These are phyloP conservation scores for Manis crassicaudata DNA, from an alignment of 2,797 vertebrate genomes.

Conservation along the genomic window DNA sequence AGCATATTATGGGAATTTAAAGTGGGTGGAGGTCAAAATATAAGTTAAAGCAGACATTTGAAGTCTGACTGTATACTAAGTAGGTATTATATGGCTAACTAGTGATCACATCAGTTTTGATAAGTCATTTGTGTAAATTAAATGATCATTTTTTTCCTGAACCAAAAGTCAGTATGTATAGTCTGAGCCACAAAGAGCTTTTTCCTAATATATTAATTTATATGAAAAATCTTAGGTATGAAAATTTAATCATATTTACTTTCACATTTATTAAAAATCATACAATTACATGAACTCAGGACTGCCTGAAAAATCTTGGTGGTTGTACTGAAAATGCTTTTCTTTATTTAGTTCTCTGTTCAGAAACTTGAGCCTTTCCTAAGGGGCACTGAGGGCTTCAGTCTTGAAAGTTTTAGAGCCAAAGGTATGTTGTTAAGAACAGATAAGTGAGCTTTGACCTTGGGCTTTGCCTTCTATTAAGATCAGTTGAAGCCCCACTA, in stretches of 20 bases:
- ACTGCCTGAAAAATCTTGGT: slow-evolving; percentile 26
- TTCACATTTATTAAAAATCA: slow-evolving; percentile 45
- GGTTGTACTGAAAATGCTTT: slow-evolving; percentile 51
- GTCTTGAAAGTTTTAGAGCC: slow-evolving; percentile 76
- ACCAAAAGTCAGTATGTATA: slow-evolving; percentile 37
- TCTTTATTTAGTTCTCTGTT: slow-evolving; percentile 81
- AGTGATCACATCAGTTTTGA: slow-evolving; percentile 19
- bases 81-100: neutral
- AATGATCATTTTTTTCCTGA: neutral
- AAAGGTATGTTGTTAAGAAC: slow-evolving; percentile 77
- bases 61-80: neutral
- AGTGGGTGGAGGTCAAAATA: neutral
- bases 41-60: slow-evolving; percentile 9
- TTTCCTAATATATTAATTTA: neutral
- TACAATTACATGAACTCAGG: slow-evolving; percentile 3
- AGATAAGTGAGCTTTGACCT: neutral
- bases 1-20: slow-evolving; percentile 15
- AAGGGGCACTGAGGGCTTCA: slow-evolving; percentile 74
- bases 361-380: slow-evolving; percentile 83
- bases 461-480: neutral
- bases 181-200: slow-evolving; percentile 25
- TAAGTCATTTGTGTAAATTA: slow-evolving; percentile 58
- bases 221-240: slow-evolving; percentile 38
- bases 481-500: neutral
- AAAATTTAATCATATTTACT: slow-evolving; percentile 39